phyloP scores from a whole-genome alignment of 2,113 vertebrate species.

The Lepidothrix coronata region DNA sequence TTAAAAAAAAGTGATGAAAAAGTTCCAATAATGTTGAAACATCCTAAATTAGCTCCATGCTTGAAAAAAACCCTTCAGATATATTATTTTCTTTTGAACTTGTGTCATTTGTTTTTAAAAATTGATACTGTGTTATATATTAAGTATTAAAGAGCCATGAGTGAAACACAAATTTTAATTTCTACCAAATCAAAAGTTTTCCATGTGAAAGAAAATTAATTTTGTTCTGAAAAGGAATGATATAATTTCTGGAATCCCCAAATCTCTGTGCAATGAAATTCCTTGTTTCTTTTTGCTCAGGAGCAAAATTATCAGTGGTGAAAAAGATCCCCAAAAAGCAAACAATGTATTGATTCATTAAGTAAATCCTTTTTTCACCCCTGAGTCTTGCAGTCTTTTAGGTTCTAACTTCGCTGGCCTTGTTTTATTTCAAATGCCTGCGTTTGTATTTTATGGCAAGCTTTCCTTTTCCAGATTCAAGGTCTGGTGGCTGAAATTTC shows the following conservation, averaged over 20 bases:
- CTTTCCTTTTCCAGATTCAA: not conserved
- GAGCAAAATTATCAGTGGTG: not conserved
- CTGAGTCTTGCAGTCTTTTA: not conserved
- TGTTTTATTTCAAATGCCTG: not conserved
- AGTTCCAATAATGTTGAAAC: slow-evolving; percentile 7
- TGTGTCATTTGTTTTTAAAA: not conserved
- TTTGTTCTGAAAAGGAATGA: not conserved
- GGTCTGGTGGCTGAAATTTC: not conserved
- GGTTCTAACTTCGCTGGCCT: not conserved
- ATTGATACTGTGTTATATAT: not conserved
- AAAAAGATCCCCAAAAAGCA: not conserved
- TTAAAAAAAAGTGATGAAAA: slow-evolving; percentile 6
- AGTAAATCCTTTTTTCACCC: not conserved
- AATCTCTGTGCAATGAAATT: not conserved
- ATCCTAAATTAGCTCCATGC: not conserved
- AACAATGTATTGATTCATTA: not conserved
- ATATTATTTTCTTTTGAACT: not conserved
- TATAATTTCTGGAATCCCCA: not conserved
- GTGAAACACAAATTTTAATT: not conserved
- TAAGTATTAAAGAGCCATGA: not conserved
- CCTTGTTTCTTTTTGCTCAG: not conserved
- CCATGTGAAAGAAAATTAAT: not conserved
- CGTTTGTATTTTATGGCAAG: not conserved
- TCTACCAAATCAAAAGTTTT: not conserved
- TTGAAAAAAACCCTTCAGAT: not conserved